Conservation (phyloP, 2,888 invertebrate genomes). For the Amiota communis region DNA sequence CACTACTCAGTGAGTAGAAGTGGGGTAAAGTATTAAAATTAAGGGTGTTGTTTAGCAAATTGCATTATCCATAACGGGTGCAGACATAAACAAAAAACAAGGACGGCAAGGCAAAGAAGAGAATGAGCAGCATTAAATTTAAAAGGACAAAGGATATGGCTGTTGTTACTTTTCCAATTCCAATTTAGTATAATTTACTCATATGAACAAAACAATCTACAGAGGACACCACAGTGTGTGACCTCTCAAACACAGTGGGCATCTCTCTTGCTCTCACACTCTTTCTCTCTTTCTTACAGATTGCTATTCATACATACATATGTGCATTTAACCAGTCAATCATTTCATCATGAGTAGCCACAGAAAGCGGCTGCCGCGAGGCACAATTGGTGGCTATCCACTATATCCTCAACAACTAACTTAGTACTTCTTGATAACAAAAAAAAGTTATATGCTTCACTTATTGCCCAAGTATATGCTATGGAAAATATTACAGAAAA, state of each 20-base stretch:
- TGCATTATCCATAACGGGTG: conserved; percentile 49
- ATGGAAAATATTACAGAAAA: conserved; percentile 44
- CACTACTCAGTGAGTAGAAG: neutral
- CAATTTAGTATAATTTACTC: conserved; percentile 56
- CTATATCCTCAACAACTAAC: neutral
- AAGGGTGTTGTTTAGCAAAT: conserved; percentile 43
- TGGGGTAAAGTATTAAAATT: conserved; percentile 12
- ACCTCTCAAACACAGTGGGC: conserved; percentile 43
- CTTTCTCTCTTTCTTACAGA: conserved; percentile 37
- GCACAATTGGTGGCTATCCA: conserved; percentile 59
- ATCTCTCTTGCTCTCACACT: conserved; percentile 2
- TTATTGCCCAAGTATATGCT: conserved; percentile 5
- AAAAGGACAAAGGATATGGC: neutral
- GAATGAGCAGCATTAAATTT: neutral
- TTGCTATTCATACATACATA: conserved; percentile 33
- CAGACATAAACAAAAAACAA: conserved; percentile 17
- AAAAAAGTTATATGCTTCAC: neutral
- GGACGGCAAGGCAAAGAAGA: conserved; percentile 33
- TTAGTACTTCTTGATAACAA: neutral
- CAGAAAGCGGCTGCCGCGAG: conserved; percentile 60
- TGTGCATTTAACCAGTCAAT: conserved; percentile 6
- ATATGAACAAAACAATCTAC: conserved; percentile 24
- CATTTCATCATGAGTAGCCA: conserved; percentile 42
- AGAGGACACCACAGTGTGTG: conserved; percentile 12
- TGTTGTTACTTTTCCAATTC: conserved; percentile 47